A percentile compares a stretch with the other conserved stretches of the same genome.
These are phyloP conservation scores for Sebastes schlegelii DNA, from an alignment of 2,113 vertebrate genomes.

Conservation along the genomic window DNA sequence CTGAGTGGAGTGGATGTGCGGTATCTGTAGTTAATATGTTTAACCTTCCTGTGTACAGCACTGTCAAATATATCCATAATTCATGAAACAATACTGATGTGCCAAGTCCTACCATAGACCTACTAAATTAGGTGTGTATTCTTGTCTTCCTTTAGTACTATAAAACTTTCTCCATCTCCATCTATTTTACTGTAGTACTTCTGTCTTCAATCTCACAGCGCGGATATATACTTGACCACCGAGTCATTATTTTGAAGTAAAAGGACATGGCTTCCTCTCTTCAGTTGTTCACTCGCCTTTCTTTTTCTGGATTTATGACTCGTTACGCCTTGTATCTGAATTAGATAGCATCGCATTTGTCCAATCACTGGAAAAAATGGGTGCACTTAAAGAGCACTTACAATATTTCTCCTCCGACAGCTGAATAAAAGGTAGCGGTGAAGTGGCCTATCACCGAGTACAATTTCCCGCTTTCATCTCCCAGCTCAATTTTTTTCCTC, in stretches of 20 bases:
- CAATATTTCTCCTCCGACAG: constrained; percentile 45
- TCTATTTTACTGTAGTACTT: background rate
- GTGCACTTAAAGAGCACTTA: constrained; percentile 48
- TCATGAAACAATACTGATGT: background rate
- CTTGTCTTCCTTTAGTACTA: background rate
- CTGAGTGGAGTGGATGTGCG: too few relatives aligned
- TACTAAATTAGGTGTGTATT: background rate
- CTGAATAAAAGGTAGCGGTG: constrained; percentile 26
- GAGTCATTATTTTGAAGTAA: constrained; percentile 36
- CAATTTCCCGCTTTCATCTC: constrained; percentile 37
- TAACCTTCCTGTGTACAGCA: too few relatives aligned
- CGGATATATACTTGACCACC: constrained; percentile 29
- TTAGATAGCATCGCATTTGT: constrained; percentile 48
- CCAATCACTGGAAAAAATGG: constrained; percentile 51
- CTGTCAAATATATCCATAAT: background rate
- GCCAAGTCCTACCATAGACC: background rate
- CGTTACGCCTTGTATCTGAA: constrained; percentile 40
- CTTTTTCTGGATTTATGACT: constrained; percentile 51
- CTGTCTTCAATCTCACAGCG: constrained; percentile 19
- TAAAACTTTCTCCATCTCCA: too few relatives aligned
- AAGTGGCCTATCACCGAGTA: constrained; percentile 40
- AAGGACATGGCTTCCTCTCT: constrained; percentile 17
- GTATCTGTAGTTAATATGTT: too few relatives aligned
- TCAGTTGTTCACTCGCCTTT: constrained; percentile 23
- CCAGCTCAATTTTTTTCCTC: background rate